Evolutionary conservation across 2,888 invertebrate species (phyloP).

Genomic region (Rotaria magnacalcarata): DNA sequence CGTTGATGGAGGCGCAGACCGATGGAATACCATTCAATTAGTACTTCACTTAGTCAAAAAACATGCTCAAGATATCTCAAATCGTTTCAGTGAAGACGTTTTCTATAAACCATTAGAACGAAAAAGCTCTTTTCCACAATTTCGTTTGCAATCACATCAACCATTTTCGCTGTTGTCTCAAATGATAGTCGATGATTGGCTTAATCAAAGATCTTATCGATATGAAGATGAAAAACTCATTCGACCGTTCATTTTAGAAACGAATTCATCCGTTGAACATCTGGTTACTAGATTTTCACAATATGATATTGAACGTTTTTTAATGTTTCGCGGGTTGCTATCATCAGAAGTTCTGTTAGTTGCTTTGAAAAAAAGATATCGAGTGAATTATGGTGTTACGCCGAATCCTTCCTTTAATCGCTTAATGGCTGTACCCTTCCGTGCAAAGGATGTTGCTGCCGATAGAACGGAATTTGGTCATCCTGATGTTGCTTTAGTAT

Average conservation of each 20-base stretch:
- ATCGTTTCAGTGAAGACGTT: background rate
- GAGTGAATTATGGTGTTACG: background rate
- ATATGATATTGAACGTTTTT: background rate
- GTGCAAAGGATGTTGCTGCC: background rate
- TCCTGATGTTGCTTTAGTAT: background rate
- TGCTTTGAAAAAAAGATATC: slow-evolving; percentile 14
- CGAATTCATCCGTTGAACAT: background rate
- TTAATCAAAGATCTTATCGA: background rate
- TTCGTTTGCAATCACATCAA: background rate
- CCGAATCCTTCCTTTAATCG: background rate
- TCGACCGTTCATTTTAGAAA: background rate
- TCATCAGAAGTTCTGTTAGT: background rate
- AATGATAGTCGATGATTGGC: background rate
- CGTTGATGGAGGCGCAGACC: background rate
- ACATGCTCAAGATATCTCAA: background rate
- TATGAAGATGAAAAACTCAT: background rate
- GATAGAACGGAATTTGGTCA: slow-evolving; percentile 22
- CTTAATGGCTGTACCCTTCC: slow-evolving; percentile 12
- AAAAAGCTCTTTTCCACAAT: slow-evolving; percentile 12
- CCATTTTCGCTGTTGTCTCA: background rate
- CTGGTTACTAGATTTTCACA: background rate
- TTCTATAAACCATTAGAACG: background rate
- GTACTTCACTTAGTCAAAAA: background rate
- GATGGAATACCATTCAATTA: background rate
- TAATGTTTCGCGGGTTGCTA: background rate